phyloP scores from a whole-genome alignment of 1,140 invertebrate species.

The Drosophila hydei region DNA sequence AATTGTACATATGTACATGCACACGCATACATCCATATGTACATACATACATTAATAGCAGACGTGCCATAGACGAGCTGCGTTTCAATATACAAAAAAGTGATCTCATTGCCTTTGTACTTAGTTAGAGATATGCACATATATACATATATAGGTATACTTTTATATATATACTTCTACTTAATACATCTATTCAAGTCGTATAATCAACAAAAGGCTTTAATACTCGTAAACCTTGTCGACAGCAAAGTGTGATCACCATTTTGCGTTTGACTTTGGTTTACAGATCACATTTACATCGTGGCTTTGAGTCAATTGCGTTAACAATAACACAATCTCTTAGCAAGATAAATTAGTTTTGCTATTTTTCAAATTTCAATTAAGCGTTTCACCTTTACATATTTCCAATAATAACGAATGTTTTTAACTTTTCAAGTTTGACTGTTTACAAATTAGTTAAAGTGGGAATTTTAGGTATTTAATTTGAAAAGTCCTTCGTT shows the following conservation, averaged over 20 bases:
- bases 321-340: constrained; percentile 54
- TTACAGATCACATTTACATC: constrained; percentile 32
- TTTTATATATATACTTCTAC: background rate
- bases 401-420: too few species aligned
- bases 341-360: constrained; percentile 24
- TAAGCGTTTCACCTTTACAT: too few species aligned
- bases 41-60: constrained; percentile 7
- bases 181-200: constrained; percentile 8
- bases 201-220: constrained; percentile 37
- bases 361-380: background rate
- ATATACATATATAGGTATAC: background rate
- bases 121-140: background rate
- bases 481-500: too few species aligned
- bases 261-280: constrained; percentile 21
- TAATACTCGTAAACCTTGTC: constrained; percentile 42
- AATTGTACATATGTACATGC: constrained; percentile 29
- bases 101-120: constrained; percentile 54
- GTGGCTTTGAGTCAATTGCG: constrained; percentile 48
- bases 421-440: too few species aligned
- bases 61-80: constrained; percentile 14
- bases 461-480: too few species aligned
- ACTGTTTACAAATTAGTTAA: too few species aligned
- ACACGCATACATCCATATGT: background rate
- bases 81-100: constrained; percentile 45
- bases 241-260: constrained; percentile 41